Base-by-base conservation (phyloP, 1,140 invertebrate species). In the Nilaparvata lugens region DNA sequence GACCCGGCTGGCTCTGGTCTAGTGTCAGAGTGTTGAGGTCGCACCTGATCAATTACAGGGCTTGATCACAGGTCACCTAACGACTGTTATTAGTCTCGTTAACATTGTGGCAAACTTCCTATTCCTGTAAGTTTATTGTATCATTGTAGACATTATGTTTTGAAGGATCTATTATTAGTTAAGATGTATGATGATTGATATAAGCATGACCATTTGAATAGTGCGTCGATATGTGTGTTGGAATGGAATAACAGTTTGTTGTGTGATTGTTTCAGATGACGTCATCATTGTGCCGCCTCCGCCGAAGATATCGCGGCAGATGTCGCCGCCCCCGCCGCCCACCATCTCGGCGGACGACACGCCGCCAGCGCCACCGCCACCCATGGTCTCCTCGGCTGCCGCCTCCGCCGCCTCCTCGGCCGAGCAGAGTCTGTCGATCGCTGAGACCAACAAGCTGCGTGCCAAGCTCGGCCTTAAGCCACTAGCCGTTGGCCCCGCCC, bases 381-480 rank as follows among this genome's bases (percentile, higher is more conserved):
- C 62, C 62, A 69, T 70, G 6, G 74, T 77, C 4, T 75, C 78
- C 11, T 68, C 68, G 62, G 69, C 71, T 7, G 74, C 77, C 4
- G 75, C 78, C 11, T 68, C 68, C 35, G 74, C 74, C 23, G 72
- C 75, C 35, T 76, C 77, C 21, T 70, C 73, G 1, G 72, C 77
- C 3, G 75, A 78, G 43, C 79, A 82, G 52, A 83, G 81, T 52
- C 73, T 95, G 2, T 93, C 91, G 3, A 87, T 96, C 67, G 87
- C 91, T 66, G 93, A 95, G 71, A 95, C 93, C 16, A 97, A 97
- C 74, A 89, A 87, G 68, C 72, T 98, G 0, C 78, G 95, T 70
- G 90, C 91, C 5, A 95, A 97, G 71, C 79, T 99, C 14, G 95
- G 95, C 2, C 76, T 98, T 2, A 96, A 96, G 72, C 96, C 95